These are phyloP conservation scores for Abrostola tripartita DNA, from an alignment of 2,888 invertebrate genomes.

Conservation along the genomic window DNA sequence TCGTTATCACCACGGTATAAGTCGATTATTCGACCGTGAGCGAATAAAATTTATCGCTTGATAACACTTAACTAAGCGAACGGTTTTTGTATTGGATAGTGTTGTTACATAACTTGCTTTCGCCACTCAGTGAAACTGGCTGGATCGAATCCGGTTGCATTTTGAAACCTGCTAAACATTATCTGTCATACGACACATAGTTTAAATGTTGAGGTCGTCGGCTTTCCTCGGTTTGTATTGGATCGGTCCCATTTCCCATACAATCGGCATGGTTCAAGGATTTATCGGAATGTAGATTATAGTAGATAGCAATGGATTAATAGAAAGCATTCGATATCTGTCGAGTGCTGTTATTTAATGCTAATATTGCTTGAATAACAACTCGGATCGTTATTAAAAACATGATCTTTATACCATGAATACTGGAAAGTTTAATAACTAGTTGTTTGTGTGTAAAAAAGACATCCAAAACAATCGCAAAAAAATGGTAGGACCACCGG, in stretches of 20 bases:
- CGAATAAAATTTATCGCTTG: constrained; percentile 77
- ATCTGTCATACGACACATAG: constrained; percentile 50
- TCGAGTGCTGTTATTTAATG: constrained; percentile 24
- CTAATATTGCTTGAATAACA: constrained; percentile 20
- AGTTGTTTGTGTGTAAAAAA: too few relatives aligned
- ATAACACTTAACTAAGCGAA: constrained; percentile 69
- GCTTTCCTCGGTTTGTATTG: constrained; percentile 28
- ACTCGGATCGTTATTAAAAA: constrained; percentile 8
- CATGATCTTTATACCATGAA: not conserved
- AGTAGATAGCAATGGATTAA: constrained; percentile 26
- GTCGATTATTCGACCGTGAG: constrained; percentile 76
- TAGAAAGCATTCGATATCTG: constrained; percentile 27
- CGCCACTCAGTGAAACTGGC: constrained; percentile 59
- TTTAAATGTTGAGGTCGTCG: constrained; percentile 65
- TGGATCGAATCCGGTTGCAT: constrained; percentile 66
- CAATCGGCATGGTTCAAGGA: constrained; percentile 2
- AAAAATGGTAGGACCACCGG: not conserved
- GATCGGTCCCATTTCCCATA: constrained; percentile 1
- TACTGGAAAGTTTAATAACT: too few relatives aligned
- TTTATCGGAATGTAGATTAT: constrained; percentile 22
- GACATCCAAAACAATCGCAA: not conserved
- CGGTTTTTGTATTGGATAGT: constrained; percentile 63
- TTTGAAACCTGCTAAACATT: constrained; percentile 61
- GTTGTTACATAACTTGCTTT: constrained; percentile 68
- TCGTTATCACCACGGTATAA: constrained; percentile 71